Conservation (phyloP, 2,888 invertebrate genomes). For the Ecdyonurus torrentis region DNA sequence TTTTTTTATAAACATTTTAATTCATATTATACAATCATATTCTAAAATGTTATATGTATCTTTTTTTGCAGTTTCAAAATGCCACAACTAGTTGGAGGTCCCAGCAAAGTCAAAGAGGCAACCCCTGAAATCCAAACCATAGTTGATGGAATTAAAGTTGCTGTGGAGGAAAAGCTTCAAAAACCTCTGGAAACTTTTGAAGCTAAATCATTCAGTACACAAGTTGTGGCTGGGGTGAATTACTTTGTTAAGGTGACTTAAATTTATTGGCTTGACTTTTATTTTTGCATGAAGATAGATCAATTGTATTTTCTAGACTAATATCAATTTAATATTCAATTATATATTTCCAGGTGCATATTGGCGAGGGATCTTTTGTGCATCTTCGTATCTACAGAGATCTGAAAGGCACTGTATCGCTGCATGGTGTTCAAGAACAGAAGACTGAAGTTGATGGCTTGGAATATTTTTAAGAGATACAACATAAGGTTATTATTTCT, state of each 20-base stretch:
- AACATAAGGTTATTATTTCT: too few relatives aligned
- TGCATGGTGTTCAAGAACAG: constrained; percentile 18
- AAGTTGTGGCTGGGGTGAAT: constrained; percentile 27
- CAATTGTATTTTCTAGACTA: not conserved
- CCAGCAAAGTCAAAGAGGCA: constrained; percentile 12
- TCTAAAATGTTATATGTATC: too few relatives aligned
- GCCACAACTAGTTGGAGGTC: constrained; percentile 15
- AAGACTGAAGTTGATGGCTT: constrained; percentile 19
- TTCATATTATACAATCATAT: too few relatives aligned
- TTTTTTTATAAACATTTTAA: too few relatives aligned
- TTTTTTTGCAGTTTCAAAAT: too few relatives aligned
- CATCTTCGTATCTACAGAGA: constrained; percentile 24
- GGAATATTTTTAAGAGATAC: constrained; percentile 20
- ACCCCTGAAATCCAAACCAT: constrained; percentile 13
- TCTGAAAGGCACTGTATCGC: constrained; percentile 18
- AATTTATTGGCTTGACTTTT: not conserved
- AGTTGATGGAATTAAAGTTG: constrained; percentile 16
- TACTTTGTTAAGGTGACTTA: constrained; percentile 23
- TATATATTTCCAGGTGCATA: constrained; percentile 16
- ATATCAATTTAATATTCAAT: not conserved
- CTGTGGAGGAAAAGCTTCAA: constrained; percentile 17
- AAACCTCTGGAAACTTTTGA: constrained; percentile 15
- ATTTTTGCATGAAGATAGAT: too few relatives aligned
- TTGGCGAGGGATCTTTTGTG: constrained; percentile 19
- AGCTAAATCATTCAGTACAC: constrained; percentile 20